These are phyloP conservation scores for Stenodema calcarata DNA, from an alignment of 2,888 invertebrate species.

Conservation along the genomic window DNA sequence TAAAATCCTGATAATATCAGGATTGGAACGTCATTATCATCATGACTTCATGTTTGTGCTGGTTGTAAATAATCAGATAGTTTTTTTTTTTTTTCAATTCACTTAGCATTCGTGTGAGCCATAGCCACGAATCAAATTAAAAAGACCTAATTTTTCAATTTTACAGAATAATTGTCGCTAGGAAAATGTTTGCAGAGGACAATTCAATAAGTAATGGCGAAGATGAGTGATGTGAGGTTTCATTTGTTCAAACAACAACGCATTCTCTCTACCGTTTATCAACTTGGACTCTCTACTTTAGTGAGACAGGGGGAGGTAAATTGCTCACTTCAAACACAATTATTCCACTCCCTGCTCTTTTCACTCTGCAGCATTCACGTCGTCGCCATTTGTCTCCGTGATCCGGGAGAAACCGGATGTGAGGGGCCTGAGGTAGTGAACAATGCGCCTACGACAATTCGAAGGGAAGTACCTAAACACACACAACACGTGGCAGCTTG, in stretches of 20 bases:
- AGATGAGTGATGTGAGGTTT: background rate
- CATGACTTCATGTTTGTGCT: no score
- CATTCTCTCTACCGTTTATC: background rate
- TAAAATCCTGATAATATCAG: no score
- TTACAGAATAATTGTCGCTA: background rate
- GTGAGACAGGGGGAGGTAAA: background rate
- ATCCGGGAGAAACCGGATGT: background rate
- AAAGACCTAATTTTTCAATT: no score
- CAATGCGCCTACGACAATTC: background rate
- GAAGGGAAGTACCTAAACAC: background rate
- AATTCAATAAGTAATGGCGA: background rate
- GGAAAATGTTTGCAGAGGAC: background rate
- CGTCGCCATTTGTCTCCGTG: background rate
- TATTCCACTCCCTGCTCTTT: background rate
- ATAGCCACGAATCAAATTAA: no score
- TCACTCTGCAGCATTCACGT: background rate
- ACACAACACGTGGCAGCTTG: background rate
- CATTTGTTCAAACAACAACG: background rate
- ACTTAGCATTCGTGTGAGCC: no score
- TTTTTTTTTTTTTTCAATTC: background rate
- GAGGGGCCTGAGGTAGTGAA: background rate
- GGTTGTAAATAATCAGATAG: background rate
- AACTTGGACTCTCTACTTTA: background rate
- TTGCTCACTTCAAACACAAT: background rate
- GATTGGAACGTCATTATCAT: no score